Evolutionary conservation across 2,113 vertebrate species (phyloP), one percentile per base, ranked within the genome.

Genomic region (Psettodes erumei): DNA sequence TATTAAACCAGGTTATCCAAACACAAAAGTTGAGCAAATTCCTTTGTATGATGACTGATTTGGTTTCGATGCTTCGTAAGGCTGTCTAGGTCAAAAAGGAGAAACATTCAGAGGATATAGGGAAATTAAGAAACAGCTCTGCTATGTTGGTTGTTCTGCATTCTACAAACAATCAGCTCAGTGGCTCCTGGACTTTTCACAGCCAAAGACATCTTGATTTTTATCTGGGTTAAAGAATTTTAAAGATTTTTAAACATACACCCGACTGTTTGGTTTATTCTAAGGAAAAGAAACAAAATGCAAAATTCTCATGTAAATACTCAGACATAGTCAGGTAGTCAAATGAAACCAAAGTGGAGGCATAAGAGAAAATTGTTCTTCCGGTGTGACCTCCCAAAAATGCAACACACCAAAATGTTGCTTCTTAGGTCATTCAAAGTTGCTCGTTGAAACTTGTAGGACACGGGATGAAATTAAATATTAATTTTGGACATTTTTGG

Each of bases 271-370:
- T n/a, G n/a, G n/a, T n/a, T n/a, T n/a, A n/a, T n/a, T n/a, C n/a
- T n/a, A n/a, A n/a, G n/a, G n/a, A n/a, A 27, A 28, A 5, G 12
- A 35, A 1, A 48, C 19, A 48, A 21, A 50, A 60, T 53, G 2
- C 11, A 23, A 37, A 4, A 21, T 18, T 51, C 51, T 18, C 43
- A 71, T 65, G 33, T 55, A 60, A 68, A 82, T 58, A 4, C 18
- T 8, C 21, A 4, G n/a, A 58, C 18, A 30, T 18, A 27, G 33
- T 55, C 6, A 54, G 43, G 45, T 11, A 48, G 21, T 48, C 23
- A 12, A 71, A 74, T 58, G 43, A 78, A 69, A 77, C 50, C 25
- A 60, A 47, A 5, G 4, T 21, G n/a, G 32, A 53, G 21, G 18
- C 42, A 15, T 13, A 42, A 64, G 56, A 38, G 9, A 2, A 42